Evolutionary conservation across 2,888 invertebrate species (phyloP), one percentile per base, ranked within the genome.

Genomic region (Cyclophora punctaria): DNA sequence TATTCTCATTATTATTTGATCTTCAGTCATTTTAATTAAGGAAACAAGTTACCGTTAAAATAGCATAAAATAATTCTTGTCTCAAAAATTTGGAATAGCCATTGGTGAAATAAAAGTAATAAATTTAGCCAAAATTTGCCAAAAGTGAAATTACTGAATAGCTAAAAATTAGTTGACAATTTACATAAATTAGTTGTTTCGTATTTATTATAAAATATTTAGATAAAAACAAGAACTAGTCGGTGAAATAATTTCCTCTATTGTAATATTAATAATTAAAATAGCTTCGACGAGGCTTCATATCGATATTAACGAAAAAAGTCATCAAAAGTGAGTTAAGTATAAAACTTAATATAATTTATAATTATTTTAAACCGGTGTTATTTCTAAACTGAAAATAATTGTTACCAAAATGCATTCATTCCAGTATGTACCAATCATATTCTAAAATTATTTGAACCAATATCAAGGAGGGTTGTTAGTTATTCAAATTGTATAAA

Each of bases 71-170:
- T 5, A 37, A 37, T 4, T 37, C 37, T 37, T 37, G 47, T 20
- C 52, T 54, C 46, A 52, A 55, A 53, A 51, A 52, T 63, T 66
- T 73, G 69, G 67, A 64, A 60, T 47, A 46, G 42, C 41, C 20
- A 20, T 20, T 20, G 20, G 20, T 20, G 20, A 20, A 20, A 20
- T 20, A 20, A 20, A 20, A 20, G 20, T 20, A 72, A 64, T 70
- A 75, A 64, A 69, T 81, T 80, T 83, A 68, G 83, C 84, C 84
- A 87, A 86, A 84, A 80, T 79, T 81, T 84, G 86, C 86, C 86
- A 87, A 87, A 87, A 64, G 66, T 62, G 52, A 56, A 66, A 70
- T 61, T 37, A 64, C 58, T 62, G 62, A 71, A 67, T 63, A 64
- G 75, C 75, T 81, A 74, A 69, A 79, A 55, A 69, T 61, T 62